Conservation (phyloP, 2,113 vertebrate species). For the Anarhynchus alexandrinus region DNA sequence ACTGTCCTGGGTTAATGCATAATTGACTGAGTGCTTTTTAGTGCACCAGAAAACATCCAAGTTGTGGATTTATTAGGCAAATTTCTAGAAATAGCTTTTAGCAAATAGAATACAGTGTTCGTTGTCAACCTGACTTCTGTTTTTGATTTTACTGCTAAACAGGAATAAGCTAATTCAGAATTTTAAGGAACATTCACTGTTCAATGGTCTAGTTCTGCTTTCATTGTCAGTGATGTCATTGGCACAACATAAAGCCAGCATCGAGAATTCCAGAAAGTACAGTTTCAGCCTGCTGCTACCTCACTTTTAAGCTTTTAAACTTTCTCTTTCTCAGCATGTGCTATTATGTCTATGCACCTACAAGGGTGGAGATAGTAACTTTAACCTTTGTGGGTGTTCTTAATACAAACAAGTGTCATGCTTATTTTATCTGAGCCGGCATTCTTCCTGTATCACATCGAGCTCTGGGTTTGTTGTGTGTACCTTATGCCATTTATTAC, state of each 20-base stretch:
- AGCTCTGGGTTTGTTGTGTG: not conserved
- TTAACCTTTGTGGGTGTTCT: not conserved
- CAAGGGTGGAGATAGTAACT: not conserved
- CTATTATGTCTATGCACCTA: not conserved
- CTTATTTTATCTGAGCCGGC: not conserved
- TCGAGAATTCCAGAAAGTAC: not conserved
- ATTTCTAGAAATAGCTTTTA: not conserved
- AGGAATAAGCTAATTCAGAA: not conserved
- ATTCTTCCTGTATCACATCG: not conserved
- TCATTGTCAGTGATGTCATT: not conserved
- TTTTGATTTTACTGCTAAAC: not conserved
- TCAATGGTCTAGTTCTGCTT: not conserved
- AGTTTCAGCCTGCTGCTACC: not conserved
- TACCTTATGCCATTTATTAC: not conserved
- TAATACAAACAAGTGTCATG: not conserved
- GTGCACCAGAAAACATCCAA: not conserved
- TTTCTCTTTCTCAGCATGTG: not conserved
- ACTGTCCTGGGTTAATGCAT: not conserved
- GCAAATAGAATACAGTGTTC: not conserved
- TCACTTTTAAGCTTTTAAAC: not conserved
- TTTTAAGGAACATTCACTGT: not conserved
- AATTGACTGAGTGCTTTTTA: not conserved
- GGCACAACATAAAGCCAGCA: not conserved
- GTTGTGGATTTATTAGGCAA: not conserved
- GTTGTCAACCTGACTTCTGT: not conserved